Percentiles rank a stretch among this genome's conserved stretches.
These are phyloP conservation scores for Heliconius eleuchia DNA, from an alignment of 1,140 invertebrate species.

Conservation along the genomic window DNA sequence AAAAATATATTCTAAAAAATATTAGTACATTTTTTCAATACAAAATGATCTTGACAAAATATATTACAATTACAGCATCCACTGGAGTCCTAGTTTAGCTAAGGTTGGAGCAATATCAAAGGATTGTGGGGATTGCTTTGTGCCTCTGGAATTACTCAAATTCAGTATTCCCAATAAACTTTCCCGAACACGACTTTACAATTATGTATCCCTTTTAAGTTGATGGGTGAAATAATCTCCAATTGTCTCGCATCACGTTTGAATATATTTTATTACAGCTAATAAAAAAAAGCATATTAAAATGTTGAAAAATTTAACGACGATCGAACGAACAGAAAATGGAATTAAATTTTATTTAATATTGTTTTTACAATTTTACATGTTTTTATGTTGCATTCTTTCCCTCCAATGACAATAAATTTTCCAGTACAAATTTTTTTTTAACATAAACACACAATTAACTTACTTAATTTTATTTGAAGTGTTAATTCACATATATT, in stretches of 20 bases:
- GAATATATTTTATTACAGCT: background rate
- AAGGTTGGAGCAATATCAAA: conserved; percentile 53
- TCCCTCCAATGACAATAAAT: no score
- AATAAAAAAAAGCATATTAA: no score
- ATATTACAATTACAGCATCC: background rate
- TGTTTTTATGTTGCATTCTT: no score
- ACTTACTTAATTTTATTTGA: no score
- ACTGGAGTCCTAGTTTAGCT: conserved; percentile 15
- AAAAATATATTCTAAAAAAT: no score
- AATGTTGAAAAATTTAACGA: no score
- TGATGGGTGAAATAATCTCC: conserved; percentile 18
- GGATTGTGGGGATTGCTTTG: conserved; percentile 53
- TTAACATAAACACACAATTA: no score
- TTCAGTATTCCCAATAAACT: conserved; percentile 49
- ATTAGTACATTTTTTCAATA: background rate
- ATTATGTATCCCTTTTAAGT: conserved; percentile 35
- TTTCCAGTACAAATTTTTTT: no score
- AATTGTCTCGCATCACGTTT: background rate
- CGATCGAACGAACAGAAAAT: background rate
- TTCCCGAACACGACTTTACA: conserved; percentile 37
- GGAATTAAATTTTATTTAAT: background rate
- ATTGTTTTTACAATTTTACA: no score
- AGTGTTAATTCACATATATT: no score
- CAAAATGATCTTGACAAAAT: background rate
- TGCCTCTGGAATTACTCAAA: conserved; percentile 49